Conservation (phyloP, 2,797 vertebrate species). For the Onychomys torridus region DNA sequence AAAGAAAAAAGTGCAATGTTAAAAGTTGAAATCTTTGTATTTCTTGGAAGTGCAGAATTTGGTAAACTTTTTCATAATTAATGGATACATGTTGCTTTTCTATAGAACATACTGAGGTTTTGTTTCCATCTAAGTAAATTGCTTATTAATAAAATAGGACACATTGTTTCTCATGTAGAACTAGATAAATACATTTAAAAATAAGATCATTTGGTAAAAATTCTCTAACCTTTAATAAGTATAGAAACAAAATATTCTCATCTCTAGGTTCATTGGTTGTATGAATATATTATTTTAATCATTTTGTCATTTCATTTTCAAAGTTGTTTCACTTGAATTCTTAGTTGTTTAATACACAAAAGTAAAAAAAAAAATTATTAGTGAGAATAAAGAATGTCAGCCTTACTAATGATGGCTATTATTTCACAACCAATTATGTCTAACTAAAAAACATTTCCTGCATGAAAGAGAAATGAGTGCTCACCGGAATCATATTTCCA, state of each 20-base stretch:
- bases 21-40: background rate
- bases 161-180: background rate
- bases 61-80: background rate
- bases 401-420: background rate
- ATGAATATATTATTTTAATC: background rate
- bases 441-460: background rate
- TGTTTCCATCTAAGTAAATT: background rate
- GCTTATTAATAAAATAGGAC: background rate
- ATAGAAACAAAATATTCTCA: background rate
- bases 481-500: background rate
- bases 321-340: background rate
- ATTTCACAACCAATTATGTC: background rate
- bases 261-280: background rate
- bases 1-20: background rate
- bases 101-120: background rate
- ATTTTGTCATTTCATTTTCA: background rate
- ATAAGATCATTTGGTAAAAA: background rate
- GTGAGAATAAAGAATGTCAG: background rate
- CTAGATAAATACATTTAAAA: background rate
- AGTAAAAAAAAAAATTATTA: background rate
- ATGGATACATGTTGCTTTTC: background rate
- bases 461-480: background rate
- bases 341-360: background rate
- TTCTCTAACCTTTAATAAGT: background rate
- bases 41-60: background rate